A percentile compares a stretch with the other conserved stretches of the same genome.
phyloP scores from a whole-genome alignment of 2,797 vertebrate genomes.

The Lemur catta region DNA sequence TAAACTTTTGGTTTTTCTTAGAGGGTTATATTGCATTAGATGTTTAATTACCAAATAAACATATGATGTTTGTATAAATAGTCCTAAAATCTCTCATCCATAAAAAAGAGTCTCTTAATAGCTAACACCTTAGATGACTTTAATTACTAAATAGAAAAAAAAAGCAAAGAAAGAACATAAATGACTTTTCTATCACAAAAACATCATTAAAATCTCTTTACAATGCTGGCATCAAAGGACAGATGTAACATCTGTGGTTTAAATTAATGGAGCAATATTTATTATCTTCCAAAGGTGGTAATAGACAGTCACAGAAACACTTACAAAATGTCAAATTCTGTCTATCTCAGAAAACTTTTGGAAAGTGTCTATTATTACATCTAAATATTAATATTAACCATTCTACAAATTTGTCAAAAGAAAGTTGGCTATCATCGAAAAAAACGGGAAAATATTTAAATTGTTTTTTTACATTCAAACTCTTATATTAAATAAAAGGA shows the following conservation, averaged over 20 bases:
- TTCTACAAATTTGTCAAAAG: not conserved
- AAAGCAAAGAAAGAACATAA: not conserved
- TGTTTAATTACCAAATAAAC: not conserved
- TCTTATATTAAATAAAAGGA: not conserved
- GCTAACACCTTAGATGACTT: not conserved
- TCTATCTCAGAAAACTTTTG: not conserved
- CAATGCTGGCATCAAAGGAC: not conserved
- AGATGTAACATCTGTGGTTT: not conserved
- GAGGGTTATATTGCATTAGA: not conserved
- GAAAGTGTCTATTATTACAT: not conserved
- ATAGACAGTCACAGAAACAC: not conserved
- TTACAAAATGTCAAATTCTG: conserved; percentile 37
- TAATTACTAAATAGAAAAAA: not conserved
- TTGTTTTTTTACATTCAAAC: not conserved
- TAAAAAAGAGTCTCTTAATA: not conserved
- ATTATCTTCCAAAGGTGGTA: conserved; percentile 23
- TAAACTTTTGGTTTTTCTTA: not conserved
- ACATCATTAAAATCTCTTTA: not conserved
- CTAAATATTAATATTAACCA: not conserved
- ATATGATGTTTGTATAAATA: not conserved
- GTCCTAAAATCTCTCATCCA: not conserved
- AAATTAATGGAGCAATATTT: conserved; percentile 4
- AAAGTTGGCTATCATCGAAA: not conserved
- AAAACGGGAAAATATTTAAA: not conserved
- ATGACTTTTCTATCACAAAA: not conserved